A percentile compares a stretch with the other conserved stretches of the same genome.
Conservation (phyloP, 2,888 invertebrate species). For the Dasypogon diadema region DNA sequence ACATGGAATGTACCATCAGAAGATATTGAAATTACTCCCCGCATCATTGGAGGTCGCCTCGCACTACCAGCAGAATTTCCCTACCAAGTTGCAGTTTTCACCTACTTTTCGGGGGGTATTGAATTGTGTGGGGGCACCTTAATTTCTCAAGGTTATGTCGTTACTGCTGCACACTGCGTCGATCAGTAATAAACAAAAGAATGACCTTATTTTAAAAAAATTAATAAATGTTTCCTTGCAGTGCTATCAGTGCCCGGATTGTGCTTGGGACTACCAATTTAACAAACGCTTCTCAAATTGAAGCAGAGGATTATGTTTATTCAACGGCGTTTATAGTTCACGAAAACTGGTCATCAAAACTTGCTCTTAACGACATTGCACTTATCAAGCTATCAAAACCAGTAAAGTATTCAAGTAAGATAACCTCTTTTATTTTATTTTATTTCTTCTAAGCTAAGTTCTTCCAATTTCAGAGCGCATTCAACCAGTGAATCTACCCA, state of each 20-base stretch:
- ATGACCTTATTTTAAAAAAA: conserved; percentile 24
- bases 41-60: background rate
- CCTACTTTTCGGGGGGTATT: conserved; percentile 59
- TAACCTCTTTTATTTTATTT: background rate
- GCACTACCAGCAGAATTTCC: conserved; percentile 56
- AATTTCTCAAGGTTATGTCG: conserved; percentile 60
- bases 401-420: background rate
- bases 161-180: conserved; percentile 66
- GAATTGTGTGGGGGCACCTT: conserved; percentile 64
- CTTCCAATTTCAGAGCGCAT: background rate
- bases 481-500: background rate
- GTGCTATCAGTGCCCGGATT: background rate
- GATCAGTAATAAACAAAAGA: conserved; percentile 61
- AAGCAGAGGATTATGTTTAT: background rate
- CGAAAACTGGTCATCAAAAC: background rate
- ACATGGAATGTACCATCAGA: background rate
- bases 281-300: background rate
- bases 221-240: background rate
- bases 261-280: background rate
- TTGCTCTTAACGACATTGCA: background rate
- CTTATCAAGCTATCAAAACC: background rate
- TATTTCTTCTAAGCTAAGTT: too few relatives aligned
- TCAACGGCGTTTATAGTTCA: background rate
- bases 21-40: background rate
- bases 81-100: conserved; percentile 63